Percentiles rank a stretch among this genome's conserved stretches.
Evolutionary conservation across 2,888 invertebrate species (phyloP).

Genomic region (Drosophila atroscutellata): DNA sequence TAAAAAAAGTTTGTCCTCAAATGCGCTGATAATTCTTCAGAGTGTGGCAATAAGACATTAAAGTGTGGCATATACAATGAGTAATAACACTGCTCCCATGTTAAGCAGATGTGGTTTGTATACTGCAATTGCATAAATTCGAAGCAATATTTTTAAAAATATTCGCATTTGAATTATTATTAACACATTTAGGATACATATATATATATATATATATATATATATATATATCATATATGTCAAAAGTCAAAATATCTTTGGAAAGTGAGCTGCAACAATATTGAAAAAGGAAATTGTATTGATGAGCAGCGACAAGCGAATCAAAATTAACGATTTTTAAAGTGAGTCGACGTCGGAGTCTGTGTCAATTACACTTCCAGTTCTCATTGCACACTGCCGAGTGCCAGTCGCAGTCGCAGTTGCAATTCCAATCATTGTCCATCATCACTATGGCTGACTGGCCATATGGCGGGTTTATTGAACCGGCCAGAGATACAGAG

Average conservation of each 20-base stretch:
- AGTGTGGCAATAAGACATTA: background rate
- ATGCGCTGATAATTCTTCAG: background rate
- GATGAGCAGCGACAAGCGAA: constrained; percentile 43
- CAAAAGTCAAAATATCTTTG: background rate
- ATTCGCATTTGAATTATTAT: too few species aligned
- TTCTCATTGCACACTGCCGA: background rate
- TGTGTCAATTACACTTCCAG: background rate
- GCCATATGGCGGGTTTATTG: constrained; percentile 66
- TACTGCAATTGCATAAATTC: too few species aligned
- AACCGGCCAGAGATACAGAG: constrained; percentile 42
- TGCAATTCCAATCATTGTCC: constrained; percentile 26
- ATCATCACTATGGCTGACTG: constrained; percentile 35
- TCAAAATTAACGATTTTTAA: constrained; percentile 68
- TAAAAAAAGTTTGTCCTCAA: constrained; percentile 1
- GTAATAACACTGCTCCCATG: background rate
- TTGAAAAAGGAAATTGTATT: constrained; percentile 18
- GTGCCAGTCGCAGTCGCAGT: constrained; percentile 21
- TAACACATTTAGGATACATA: too few species aligned
- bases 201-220: too few species aligned
- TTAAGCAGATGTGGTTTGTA: background rate
- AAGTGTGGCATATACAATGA: background rate
- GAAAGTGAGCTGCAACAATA: constrained; percentile 3
- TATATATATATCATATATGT: too few species aligned
- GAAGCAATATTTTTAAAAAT: too few species aligned
- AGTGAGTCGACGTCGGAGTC: constrained; percentile 28